Base-by-base conservation (phyloP, 2,888 invertebrate species). In the Chironomus riparius region DNA sequence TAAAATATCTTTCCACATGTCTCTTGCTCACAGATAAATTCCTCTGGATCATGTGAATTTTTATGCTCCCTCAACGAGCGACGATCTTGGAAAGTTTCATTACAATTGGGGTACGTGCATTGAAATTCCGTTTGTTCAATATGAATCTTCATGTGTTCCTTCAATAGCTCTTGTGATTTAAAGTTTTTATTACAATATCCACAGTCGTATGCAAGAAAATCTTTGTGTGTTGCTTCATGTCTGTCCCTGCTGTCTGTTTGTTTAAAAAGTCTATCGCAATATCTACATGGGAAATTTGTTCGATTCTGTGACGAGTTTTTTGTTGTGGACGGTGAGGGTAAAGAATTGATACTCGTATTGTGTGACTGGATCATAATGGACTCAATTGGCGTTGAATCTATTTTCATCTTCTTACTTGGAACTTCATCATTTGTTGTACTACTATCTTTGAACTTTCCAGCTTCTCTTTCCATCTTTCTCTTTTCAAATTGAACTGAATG, bases 121-220 rank as follows among this genome's bases (percentile, higher is more conserved):
- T 18, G 48, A 22, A 70, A 48, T 70, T 70, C 47, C 1, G 70
- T 70, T 47, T 47, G 71, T 24, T 50, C 56, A 13, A 47, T 71
- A 7, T 71, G 71, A 15, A 71, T 50, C n/a, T 56, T 71, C 48
- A 47, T 71, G n/a, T 71, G 71, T 13, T 48, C 71, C 15, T 71
- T 71, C 5, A 71, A 48, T 13, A 18, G 7, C 7, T 71, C 71
- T 3, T 50, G 50, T 24, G 71, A 47, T 24, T 71, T 71, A 7
- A 71, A 71, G 10, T 22, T 71, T 13, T 50, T 71, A 7, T 38
- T 22, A 7, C 71, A 71, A 48, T 47, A 71, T 22, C 71, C 71
- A 24, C 71, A 71, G 6, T 71, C 71, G n/a, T 47, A 70, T 1
- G 50, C 56, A 10, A 38, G 70, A 21, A 22, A 38, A 61, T 62